Conservation (phyloP, 2,888 invertebrate genomes). For the Catotricha subobsoleta region DNA sequence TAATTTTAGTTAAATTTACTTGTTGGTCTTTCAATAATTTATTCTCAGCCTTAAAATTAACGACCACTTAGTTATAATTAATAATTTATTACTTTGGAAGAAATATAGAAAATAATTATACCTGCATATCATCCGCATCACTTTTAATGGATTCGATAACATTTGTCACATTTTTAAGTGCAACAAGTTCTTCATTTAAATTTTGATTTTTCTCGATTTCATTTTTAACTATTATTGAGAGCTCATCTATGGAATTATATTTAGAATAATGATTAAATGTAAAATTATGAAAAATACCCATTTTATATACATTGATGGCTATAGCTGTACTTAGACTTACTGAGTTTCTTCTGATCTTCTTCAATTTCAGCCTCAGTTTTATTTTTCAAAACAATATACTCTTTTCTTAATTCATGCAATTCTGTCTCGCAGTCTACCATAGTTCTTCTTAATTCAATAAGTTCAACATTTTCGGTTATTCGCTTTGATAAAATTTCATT, state of each 20-base stretch:
- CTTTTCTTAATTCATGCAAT: not conserved
- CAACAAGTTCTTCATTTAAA: not conserved
- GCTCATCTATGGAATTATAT: not conserved
- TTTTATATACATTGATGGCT: not conserved
- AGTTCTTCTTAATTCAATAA: not conserved
- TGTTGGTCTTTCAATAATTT: not conserved
- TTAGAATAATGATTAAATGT: not conserved
- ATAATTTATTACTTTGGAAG: not conserved
- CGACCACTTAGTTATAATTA: not conserved
- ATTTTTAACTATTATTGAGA: not conserved
- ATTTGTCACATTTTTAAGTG: not conserved
- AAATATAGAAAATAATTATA: not conserved
- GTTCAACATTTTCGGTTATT: not conserved
- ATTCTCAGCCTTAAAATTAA: not conserved
- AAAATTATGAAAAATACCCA: not conserved
- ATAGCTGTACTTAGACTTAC: not conserved
- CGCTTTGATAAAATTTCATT: not conserved
- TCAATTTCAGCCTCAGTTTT: slow-evolving; percentile 1
- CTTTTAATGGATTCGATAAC: not conserved
- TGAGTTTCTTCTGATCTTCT: not conserved
- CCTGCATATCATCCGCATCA: not conserved
- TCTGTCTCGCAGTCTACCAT: slow-evolving; percentile 2
- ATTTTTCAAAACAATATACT: not conserved
- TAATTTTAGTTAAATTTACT: too few relatives aligned
- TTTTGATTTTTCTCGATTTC: not conserved